Percentiles rank a stretch among this genome's conserved stretches.
These are phyloP conservation scores for Mesorhabditis sp. DNA, from an alignment of 2,888 invertebrate species.

Conservation along the genomic window DNA sequence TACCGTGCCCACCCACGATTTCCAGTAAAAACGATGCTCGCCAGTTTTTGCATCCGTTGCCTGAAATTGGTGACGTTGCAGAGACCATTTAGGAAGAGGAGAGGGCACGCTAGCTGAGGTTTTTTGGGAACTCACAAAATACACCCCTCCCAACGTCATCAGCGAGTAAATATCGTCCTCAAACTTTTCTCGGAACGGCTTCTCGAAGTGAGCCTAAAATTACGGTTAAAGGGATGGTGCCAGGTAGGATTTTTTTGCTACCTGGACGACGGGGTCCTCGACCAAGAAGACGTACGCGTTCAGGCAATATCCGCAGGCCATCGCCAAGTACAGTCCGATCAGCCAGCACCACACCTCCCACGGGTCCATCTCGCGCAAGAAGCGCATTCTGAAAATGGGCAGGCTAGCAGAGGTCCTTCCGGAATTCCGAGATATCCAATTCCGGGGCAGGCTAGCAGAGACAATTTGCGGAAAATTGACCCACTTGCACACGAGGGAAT, in stretches of 20 bases:
- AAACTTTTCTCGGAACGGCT: background rate
- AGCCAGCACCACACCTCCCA: background rate
- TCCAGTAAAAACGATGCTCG: background rate
- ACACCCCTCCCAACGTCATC: background rate
- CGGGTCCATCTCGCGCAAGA: background rate
- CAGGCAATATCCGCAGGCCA: background rate
- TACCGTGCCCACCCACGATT: background rate
- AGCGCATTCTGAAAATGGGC: background rate
- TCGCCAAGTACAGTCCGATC: constrained; percentile 3
- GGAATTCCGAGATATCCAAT: background rate
- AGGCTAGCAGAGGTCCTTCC: background rate
- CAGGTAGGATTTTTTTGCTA: no score
- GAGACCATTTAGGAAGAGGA: no score
- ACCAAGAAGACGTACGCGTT: constrained; percentile 6
- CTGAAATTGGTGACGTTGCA: background rate
- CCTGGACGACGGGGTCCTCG: background rate
- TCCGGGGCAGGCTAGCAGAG: background rate
- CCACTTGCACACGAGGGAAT: background rate
- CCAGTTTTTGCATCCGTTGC: background rate
- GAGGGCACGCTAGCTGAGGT: background rate
- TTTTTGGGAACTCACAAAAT: background rate
- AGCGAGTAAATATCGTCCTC: background rate
- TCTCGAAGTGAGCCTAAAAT: background rate
- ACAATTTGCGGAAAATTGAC: background rate
- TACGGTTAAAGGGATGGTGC: no score